Base-by-base conservation (phyloP, 2,797 vertebrate genomes). In the Macropodus opercularis region DNA sequence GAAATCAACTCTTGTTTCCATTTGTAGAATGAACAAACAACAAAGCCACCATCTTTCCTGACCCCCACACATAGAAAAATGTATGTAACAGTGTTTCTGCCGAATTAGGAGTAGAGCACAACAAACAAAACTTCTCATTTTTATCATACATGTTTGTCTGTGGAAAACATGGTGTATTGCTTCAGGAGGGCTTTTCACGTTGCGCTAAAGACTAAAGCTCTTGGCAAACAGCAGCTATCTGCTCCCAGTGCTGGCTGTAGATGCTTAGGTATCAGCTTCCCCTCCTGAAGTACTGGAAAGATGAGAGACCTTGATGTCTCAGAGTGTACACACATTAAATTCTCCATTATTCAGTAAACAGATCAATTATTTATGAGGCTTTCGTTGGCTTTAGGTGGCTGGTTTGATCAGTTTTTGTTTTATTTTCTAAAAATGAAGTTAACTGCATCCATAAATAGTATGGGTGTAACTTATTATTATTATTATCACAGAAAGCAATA, bases 341-440 rank as follows among this genome's bases (percentile, higher is more conserved):
- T 52, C 64, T 47, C 17, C 1, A 2, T 6, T 68, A 75, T 83
- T 86, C 69, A 51, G 69, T 61, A 63, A 80, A 86, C 78, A 74
- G 61, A 85, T 87, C 84, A 70, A 87, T 8, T 73, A 87, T 88
- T 83, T 46, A 87, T 68, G 55, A 75, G 59, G n/a, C n/a, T n/a
- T n/a, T 23, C 58, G 59, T 27, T 13, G 48, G n/a, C 29, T 22
- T 29, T 24, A 29, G 24, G 32, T 48, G 51, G 38, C 29, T 29
- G 9, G 15, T 24, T 9, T 10, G 19, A 40, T 40, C 10, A 40
- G 22, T 6, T 13, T 32, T 43, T 52, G 48, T 46, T n/a, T 2
- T 27, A 56, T 21, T 10, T 29, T 29, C 27, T 27, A 12, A 31
- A 31, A 5, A n/a, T n/a, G n/a, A n/a, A n/a, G n/a, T n/a, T n/a